Evolutionary conservation across 2,888 invertebrate species (phyloP), one percentile per base, ranked within the genome.

Genomic region (Osmoderma eremita): DNA sequence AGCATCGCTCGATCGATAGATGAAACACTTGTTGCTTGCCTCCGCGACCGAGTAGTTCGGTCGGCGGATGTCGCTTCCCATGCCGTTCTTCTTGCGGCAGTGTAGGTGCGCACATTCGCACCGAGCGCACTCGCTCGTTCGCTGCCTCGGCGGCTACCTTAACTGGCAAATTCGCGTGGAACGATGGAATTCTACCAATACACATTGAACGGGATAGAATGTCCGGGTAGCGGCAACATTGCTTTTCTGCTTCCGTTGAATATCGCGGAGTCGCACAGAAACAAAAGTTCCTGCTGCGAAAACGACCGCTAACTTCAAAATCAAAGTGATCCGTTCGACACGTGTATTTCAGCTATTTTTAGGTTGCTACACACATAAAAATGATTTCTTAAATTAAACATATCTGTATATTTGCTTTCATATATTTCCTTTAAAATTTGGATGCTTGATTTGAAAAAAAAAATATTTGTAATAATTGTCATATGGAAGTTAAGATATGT

Each of bases 101-200:
- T 18, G 41, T 45, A 22, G 56, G 41, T 61, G 58, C 58, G 58
- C 58, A 41, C 45, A 61, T 41, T 53, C 53, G 17, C 20, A 50
- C 69, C 30, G 30, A 10, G 30, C 30, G 68, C 68, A 63, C 70
- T 68, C 50, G 58, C 48, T 18, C 41, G 45, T 45, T 68, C 49
- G 66, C 72, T 80, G 82, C 20, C 30, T 30, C 30, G 30, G 8
- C 30, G 30, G 30, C 6, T 30, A 30, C 30, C 1, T 30, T n/a
- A 1, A 6, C 81, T 81, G 77, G 80, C 80, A 76, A 45, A 61
- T 45, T 61, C 58, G 45, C 45, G 45, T 61, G 45, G 30, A 39
- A 84, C 83, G 65, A 22, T 84, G 83, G 76, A 83, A 84, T 80
- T 82, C 84, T 67, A 84, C 84, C 81, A 81, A 80, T 76, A 71